Evolutionary conservation across 2,113 vertebrate species (phyloP).

Genomic region (Urocolius indicus): DNA sequence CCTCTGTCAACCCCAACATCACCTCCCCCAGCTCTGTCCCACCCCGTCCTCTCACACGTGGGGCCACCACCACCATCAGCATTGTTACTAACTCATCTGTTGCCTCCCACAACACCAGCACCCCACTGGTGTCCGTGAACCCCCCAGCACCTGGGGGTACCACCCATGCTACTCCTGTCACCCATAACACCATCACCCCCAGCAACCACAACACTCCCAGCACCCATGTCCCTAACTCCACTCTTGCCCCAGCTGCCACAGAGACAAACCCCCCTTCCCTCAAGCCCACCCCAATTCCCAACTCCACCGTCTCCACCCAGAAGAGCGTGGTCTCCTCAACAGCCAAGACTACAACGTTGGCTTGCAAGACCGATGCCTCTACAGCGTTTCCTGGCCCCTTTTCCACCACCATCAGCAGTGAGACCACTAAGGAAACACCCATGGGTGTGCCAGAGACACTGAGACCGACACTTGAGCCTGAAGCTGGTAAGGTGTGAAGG

Average conservation of each 20-base stretch:
- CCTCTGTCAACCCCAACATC: background rate
- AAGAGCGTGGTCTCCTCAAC: background rate
- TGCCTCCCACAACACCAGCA: background rate
- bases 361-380: background rate
- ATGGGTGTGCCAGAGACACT: fast-evolving
- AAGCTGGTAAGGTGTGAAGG: background rate
- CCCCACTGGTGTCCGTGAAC: background rate
- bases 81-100: fast-evolving
- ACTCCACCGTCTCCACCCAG: background rate
- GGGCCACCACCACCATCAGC: background rate
- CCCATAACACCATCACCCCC: fast-evolving
- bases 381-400: fast-evolving
- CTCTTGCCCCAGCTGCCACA: background rate
- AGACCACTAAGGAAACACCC: background rate
- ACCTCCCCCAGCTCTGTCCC: background rate
- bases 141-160: background rate
- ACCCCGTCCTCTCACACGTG: background rate
- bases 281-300: background rate
- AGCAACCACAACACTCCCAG: background rate
- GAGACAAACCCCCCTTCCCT: background rate
- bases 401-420: background rate
- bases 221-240: background rate
- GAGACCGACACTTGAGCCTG: fast-evolving
- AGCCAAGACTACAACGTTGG: background rate
- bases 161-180: background rate